phyloP scores from a whole-genome alignment of 2,113 vertebrate genomes.

The Typhlomys cinereus region DNA sequence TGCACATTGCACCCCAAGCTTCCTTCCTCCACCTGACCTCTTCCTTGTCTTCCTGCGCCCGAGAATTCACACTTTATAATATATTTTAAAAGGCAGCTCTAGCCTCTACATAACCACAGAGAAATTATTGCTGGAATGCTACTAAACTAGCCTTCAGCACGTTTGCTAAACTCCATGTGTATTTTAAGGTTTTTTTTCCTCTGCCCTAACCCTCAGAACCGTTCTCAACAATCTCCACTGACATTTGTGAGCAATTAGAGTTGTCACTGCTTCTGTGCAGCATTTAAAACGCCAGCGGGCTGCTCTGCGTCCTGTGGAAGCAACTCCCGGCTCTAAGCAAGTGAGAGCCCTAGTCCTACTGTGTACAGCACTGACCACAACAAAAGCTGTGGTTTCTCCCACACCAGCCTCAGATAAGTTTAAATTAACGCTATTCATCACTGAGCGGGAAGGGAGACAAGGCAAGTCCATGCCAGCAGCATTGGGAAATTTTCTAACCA shows the following conservation, averaged over 20 bases:
- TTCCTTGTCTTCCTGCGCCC: background rate
- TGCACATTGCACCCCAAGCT: background rate
- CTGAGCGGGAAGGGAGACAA: conserved; percentile 89
- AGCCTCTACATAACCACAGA: background rate
- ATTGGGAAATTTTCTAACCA: conserved; percentile 83
- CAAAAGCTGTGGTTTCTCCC: conserved; percentile 95
- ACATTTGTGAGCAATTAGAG: conserved; percentile 83
- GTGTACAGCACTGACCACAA: conserved; percentile 95
- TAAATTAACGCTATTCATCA: conserved; percentile 94
- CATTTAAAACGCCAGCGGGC: conserved; percentile 80
- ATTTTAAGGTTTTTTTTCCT: conserved; percentile 9
- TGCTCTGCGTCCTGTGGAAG: conserved; percentile 83
- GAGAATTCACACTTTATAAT: conserved; percentile 7
- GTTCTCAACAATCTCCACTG: conserved; percentile 80
- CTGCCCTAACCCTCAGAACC: conserved; percentile 51
- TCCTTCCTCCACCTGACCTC: conserved; percentile 50
- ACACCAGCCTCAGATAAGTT: conserved; percentile 92
- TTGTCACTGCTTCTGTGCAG: conserved; percentile 79
- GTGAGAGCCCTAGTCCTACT: conserved; percentile 88
- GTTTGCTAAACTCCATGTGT: background rate
- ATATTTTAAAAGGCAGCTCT: conserved; percentile 33
- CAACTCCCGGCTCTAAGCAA: conserved; percentile 85
- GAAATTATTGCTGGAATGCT: background rate
- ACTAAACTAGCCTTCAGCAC: background rate
- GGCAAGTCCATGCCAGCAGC: conserved; percentile 83